Evolutionary conservation across 2,888 invertebrate genomes (phyloP).

Genomic region (Thysanoteuthis rhombus): DNA sequence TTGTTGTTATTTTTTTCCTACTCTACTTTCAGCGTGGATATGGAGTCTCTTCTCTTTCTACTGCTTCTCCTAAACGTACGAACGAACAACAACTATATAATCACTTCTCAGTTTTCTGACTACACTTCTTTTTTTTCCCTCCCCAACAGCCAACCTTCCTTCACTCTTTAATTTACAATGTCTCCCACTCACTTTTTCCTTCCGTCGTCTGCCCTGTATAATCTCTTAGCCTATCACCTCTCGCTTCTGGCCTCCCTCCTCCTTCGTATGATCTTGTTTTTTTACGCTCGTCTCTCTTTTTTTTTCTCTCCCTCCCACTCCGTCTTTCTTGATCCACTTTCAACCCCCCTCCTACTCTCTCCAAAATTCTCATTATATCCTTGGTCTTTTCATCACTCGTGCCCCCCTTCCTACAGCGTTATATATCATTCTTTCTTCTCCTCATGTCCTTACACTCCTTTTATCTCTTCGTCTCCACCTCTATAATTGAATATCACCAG

Average conservation of each 20-base stretch:
- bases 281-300: not conserved
- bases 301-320: not conserved
- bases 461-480: not conserved
- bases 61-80: not conserved
- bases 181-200: not conserved
- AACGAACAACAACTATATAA: not conserved
- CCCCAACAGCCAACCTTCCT: conserved; percentile 12
- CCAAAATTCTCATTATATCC: not conserved
- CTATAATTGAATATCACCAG: not conserved
- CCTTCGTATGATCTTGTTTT: not conserved
- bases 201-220: not conserved
- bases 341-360: not conserved
- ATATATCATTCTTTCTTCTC: not conserved
- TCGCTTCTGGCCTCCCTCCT: not conserved
- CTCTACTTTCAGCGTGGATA: not conserved
- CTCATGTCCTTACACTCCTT: not conserved
- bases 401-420: too few relatives aligned
- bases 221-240: not conserved
- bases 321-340: not conserved
- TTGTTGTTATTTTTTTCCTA: not conserved
- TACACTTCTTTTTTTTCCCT: not conserved
- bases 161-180: not conserved
- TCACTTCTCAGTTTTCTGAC: not conserved
- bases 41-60: not conserved
- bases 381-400: not conserved